phyloP scores from a whole-genome alignment of 2,113 vertebrate genomes.

The Isichthys henryi region DNA sequence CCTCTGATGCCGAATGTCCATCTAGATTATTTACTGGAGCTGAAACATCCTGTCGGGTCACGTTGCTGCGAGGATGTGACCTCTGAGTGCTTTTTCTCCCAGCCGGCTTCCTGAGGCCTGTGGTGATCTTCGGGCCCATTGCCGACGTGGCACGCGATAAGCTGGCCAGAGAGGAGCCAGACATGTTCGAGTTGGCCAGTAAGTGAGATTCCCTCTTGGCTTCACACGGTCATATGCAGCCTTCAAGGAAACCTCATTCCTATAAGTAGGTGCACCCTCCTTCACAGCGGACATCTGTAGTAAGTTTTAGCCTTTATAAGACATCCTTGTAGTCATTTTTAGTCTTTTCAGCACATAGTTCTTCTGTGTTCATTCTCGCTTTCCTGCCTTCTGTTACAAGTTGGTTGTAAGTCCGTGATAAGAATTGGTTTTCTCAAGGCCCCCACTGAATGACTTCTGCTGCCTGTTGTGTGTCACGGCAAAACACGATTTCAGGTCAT shows the following conservation, averaged over 20 bases:
- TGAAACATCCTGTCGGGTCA: background rate
- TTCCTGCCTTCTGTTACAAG: background rate
- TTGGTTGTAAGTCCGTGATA: background rate
- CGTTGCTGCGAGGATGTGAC: background rate
- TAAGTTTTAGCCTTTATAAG: background rate
- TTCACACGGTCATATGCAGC: background rate
- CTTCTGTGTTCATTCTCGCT: background rate
- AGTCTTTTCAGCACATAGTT: background rate
- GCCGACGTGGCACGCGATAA: slow-evolving; percentile 92
- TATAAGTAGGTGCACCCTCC: background rate
- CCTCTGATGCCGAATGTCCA: background rate
- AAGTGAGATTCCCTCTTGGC: slow-evolving; percentile 48
- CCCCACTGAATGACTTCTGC: background rate
- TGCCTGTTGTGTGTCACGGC: background rate
- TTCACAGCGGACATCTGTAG: background rate
- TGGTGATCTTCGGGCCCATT: slow-evolving; percentile 95
- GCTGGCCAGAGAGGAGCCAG: slow-evolving; percentile 85
- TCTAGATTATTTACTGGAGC: background rate
- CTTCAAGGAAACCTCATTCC: background rate
- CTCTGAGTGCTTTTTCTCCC: slow-evolving; percentile 19
- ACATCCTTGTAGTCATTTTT: background rate
- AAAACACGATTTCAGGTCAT: background rate
- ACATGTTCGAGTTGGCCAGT: slow-evolving; percentile 94
- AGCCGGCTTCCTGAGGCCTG: slow-evolving; percentile 96
- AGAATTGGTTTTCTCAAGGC: background rate